Conservation (phyloP, 2,797 vertebrate species). For the Chelon labrosus region DNA sequence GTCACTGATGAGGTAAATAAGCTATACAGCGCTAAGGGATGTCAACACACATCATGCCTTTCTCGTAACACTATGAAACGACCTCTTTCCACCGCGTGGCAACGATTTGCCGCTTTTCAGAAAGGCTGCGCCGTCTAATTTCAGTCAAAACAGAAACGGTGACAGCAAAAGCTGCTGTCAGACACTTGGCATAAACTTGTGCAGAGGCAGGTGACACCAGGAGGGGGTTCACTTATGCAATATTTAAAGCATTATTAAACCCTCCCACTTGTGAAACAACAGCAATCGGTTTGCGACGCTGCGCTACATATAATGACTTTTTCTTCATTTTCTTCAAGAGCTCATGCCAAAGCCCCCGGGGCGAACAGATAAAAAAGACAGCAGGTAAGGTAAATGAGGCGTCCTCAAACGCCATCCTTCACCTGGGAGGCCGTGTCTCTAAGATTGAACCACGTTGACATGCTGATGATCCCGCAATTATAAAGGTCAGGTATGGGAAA, state of each 20-base stretch:
- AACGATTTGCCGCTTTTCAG: constrained; percentile 18
- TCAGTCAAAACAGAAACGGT: background rate
- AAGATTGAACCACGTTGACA: background rate
- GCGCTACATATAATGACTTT: background rate
- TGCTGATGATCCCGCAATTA: constrained; percentile 24
- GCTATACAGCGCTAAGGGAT: background rate
- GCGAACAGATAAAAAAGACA: constrained; percentile 43
- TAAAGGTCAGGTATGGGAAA: constrained; percentile 53
- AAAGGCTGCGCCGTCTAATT: background rate
- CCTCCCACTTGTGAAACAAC: constrained; percentile 41
- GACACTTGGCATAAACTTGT: constrained; percentile 17
- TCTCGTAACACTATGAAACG: constrained; percentile 7
- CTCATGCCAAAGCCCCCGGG: background rate
- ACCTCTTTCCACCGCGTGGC: constrained; percentile 10
- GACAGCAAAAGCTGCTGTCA: constrained; percentile 35
- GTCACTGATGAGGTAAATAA: constrained; percentile 60
- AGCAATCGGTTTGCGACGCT: constrained; percentile 19
- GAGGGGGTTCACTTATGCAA: constrained; percentile 30
- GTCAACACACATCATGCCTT: constrained; percentile 32
- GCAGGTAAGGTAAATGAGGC: constrained; percentile 41
- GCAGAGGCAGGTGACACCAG: constrained; percentile 36
- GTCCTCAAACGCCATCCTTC: constrained; percentile 30
- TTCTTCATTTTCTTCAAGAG: background rate
- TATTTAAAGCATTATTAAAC: constrained; percentile 53
- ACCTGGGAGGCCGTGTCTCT: background rate